phyloP scores from a whole-genome alignment of 2,888 invertebrate species.

The Choreutis nemorana region DNA sequence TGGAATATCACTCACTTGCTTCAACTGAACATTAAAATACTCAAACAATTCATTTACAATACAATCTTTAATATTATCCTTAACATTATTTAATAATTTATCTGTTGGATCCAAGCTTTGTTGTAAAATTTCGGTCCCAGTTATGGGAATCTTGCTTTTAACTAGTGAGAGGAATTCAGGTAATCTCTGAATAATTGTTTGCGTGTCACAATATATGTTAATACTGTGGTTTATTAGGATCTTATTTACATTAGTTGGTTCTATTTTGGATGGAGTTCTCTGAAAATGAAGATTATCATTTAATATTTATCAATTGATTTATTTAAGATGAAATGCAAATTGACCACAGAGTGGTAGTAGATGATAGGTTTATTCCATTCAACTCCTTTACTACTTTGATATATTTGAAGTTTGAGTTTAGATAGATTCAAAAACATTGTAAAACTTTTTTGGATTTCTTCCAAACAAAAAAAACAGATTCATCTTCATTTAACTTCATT shows the following conservation, averaged over 20 bases:
- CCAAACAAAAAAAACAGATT: too few species aligned
- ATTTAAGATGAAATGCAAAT: neutral
- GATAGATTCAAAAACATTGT: too few species aligned
- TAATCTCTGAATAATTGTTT: constrained; percentile 29
- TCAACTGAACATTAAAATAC: constrained; percentile 67
- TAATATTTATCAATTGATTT: neutral
- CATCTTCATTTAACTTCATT: too few species aligned
- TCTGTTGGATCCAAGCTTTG: constrained; percentile 35
- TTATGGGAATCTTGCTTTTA: constrained; percentile 27
- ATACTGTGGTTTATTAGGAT: constrained; percentile 42
- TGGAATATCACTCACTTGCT: constrained; percentile 92
- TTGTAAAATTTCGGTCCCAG: constrained; percentile 26
- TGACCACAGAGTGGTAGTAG: neutral
- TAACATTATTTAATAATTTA: constrained; percentile 24
- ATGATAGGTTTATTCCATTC: too few species aligned
- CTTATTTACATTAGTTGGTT: constrained; percentile 35
- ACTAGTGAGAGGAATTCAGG: constrained; percentile 33
- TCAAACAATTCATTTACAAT: constrained; percentile 47
- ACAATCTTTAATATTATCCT: constrained; percentile 36
- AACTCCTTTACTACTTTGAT: too few species aligned
- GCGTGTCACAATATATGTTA: constrained; percentile 38
- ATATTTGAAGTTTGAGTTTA: too few species aligned
- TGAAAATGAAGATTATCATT: constrained; percentile 20
- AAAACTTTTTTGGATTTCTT: too few species aligned
- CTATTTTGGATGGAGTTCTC: constrained; percentile 31